Base-by-base conservation (phyloP, 2,888 invertebrate species). In the Pseudanteris insignis region DNA sequence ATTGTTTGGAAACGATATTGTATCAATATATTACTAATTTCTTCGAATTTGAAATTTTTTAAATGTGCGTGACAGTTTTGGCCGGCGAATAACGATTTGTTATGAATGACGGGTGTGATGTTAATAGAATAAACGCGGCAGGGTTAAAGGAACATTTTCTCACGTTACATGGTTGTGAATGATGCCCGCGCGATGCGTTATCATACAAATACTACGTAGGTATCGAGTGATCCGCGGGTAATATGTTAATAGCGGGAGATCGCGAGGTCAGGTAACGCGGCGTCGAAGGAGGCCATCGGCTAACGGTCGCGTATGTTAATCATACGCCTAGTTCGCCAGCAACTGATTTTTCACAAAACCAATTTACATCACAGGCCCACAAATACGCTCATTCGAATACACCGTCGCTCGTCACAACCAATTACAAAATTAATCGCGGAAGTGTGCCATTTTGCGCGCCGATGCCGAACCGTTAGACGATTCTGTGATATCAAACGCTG, bases 221-320 rank as follows among this genome's bases (percentile, higher is more conserved):
- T 64, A 65, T 67, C 67, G 68, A 64, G 69, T 67, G 64, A 65
- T 65, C 62, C 34, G 54, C 38, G 55, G 61, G 67, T 69, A 70
- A 70, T 68, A 67, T 59, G 68, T 63, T 70, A 68, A 71, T 71
- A 67, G 64, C 48, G 63, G 65, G 61, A 65, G 48, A 24, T 25
- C 48, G 46, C 44, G 41, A 32, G 62, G 62, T 57, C 62, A 62
- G 46, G 13, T 14, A 15, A 12, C 33, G 47, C 38, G 36, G n/a
- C n/a, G n/a, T 32, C 33, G 54, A 54, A 48, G 36, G 46, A 57
- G 51, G 51, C 7, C 36, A 44, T n/a, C n/a, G n/a, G 33, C 36
- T 62, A 62, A 62, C 55, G 62, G 55, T 51, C 51, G 11, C 25
- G 24, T 37, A 57, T 51, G 57, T 55, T 55, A 51, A 62, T 63